A percentile compares a stretch with the other conserved stretches of the same genome.
Evolutionary conservation across 2,797 vertebrate species (phyloP).

Genomic region (Premnoplex brunnescens): DNA sequence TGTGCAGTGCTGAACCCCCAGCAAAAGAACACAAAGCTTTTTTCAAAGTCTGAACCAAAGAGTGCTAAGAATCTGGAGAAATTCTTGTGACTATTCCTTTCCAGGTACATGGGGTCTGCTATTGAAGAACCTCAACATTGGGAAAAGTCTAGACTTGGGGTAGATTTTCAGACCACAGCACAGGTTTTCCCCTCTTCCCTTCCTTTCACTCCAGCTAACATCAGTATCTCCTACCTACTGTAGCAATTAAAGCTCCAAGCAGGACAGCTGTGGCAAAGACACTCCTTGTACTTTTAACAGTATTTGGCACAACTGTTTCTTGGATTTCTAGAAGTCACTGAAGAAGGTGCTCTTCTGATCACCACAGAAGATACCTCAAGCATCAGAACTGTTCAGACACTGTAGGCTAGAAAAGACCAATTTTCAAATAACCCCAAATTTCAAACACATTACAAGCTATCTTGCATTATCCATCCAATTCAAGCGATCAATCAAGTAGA

Average conservation of each 20-base stretch:
- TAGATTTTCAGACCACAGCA: background rate
- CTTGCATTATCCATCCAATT: background rate
- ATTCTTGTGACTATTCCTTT: background rate
- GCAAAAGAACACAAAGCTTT: background rate
- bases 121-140: background rate
- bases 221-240: background rate
- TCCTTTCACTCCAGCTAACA: background rate
- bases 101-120: background rate
- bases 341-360: background rate
- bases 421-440: background rate
- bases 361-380: background rate
- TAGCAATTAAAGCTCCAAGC: background rate
- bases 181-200: background rate
- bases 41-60: background rate
- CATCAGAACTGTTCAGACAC: background rate
- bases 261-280: background rate
- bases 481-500: background rate
- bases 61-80: background rate
- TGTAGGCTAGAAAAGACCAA: background rate
- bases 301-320: background rate
- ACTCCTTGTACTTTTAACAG: background rate
- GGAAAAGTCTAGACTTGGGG: background rate
- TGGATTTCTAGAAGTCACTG: background rate
- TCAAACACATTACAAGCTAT: background rate
- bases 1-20: background rate